These are phyloP conservation scores for Thripadectes ignobilis DNA, from an alignment of 2,797 vertebrate genomes.

Conservation along the genomic window DNA sequence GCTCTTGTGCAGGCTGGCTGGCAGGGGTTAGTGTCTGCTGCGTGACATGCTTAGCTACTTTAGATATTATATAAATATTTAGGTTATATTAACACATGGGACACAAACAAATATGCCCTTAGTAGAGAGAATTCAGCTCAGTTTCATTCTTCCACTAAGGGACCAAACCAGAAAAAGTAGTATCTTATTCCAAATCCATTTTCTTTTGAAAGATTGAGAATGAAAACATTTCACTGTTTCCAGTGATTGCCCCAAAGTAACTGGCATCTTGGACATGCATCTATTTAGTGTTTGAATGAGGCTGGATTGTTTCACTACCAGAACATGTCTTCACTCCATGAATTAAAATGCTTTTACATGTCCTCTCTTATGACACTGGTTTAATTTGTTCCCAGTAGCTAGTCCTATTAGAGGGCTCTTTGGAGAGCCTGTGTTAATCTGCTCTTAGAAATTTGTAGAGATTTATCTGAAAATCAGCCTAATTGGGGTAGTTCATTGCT, in stretches of 20 bases:
- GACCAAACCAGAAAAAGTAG: background rate
- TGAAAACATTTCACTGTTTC: background rate
- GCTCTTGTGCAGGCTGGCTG: background rate
- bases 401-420: background rate
- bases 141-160: background rate
- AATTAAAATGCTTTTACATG: background rate
- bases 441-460: background rate
- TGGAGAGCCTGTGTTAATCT: background rate
- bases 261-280: background rate
- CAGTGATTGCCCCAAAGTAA: background rate
- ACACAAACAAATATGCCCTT: background rate
- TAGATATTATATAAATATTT: background rate
- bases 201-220: background rate
- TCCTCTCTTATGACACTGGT: background rate
- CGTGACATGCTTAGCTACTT: background rate
- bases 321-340: background rate
- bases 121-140: background rate
- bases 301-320: background rate
- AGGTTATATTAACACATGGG: background rate
- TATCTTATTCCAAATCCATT: background rate
- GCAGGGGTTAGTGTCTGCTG: background rate
- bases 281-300: background rate
- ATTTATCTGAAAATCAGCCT: background rate
- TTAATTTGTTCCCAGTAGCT: background rate
- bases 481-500: background rate